Evolutionary conservation across 1,140 invertebrate genomes (phyloP).

Genomic region (Drosophila erecta): DNA sequence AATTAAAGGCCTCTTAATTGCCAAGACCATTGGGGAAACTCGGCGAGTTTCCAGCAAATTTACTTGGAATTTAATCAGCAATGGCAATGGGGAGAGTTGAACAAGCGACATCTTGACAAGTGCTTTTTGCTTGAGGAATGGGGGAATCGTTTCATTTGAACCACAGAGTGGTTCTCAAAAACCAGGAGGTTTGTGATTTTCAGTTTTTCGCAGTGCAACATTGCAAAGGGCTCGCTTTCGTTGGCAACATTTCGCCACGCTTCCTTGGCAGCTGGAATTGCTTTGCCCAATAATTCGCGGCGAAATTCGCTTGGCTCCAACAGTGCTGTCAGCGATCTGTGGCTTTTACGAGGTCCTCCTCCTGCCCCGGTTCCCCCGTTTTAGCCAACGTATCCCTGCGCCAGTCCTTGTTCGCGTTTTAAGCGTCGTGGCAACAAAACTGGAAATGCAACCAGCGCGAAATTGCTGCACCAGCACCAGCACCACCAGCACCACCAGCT

Average conservation of each 20-base stretch:
- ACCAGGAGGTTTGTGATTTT: constrained; percentile 6
- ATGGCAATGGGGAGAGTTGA: constrained; percentile 16
- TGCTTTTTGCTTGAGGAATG: background rate
- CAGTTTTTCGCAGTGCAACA: constrained; percentile 62
- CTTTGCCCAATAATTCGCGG: constrained; percentile 72
- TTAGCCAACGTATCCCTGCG: background rate
- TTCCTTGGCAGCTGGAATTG: constrained; percentile 72
- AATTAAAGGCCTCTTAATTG: constrained; percentile 70
- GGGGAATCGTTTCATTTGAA: background rate
- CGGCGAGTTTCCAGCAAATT: constrained; percentile 49
- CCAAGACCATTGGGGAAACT: constrained; percentile 9
- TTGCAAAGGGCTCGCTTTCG: constrained; percentile 45
- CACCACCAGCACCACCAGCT: constrained; percentile 12
- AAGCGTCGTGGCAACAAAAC: constrained; percentile 65
- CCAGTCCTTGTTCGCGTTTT: constrained; percentile 35
- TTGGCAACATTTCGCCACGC: constrained; percentile 64
- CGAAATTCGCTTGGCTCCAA: constrained; percentile 72
- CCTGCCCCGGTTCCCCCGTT: background rate
- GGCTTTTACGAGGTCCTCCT: constrained; percentile 63
- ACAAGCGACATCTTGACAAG: constrained; percentile 12
- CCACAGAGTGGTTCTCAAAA: too few relatives aligned
- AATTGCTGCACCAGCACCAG: constrained; percentile 58
- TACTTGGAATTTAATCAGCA: constrained; percentile 54
- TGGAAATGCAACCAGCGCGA: constrained; percentile 78
- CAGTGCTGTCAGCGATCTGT: constrained; percentile 77